Base-by-base conservation (phyloP, 2,888 invertebrate genomes). In the Volucella inflata region DNA sequence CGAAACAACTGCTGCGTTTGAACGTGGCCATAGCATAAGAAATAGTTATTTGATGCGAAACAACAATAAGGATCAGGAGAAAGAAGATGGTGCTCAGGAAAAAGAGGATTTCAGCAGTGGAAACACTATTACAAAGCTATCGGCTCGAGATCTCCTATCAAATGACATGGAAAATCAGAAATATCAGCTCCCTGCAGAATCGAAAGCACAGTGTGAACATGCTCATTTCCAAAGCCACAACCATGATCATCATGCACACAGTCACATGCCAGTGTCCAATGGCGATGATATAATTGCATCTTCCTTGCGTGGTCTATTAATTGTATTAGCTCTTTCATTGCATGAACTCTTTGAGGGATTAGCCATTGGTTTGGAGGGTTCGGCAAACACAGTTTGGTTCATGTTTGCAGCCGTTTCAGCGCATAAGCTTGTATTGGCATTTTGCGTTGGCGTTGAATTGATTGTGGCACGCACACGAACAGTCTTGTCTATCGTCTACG, bases 281-380 rank as follows among this genome's bases (percentile, higher is more conserved):
- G 92, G 92, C 12, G 93, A 93, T 87, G 92, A 92, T 87, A 87
- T 89, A 16, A 81, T 89, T 3, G 88, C 89, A 16, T 90, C 92
- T 2, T 92, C 92, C 0, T 92, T 96, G 60, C 94, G 96, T 84
- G 97, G 96, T 16, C 92, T 97, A 17, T 93, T 97, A 68, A 95
- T 97, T 65, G 96, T 97, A 0, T 92, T 97, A 57, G 97, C 97
- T 1, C 93, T 97, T 21, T 97, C 97, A 11, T 94, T 97, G 77
- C 97, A 97, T 90, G 97, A 97, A 90, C 93, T 97, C 0, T 97
- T 97, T 89, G 97, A 97, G 93, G 97, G 97, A 17, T 93, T 97
- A 67, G 96, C 97, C 12, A 95, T 97, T 12, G 97, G 97, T 0
- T 91, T 97, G 74, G 96, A 97, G 90, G 93, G 94, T 12, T 94